These are phyloP conservation scores for Pseudoips prasinana DNA, from an alignment of 2,888 invertebrate genomes.

Conservation along the genomic window DNA sequence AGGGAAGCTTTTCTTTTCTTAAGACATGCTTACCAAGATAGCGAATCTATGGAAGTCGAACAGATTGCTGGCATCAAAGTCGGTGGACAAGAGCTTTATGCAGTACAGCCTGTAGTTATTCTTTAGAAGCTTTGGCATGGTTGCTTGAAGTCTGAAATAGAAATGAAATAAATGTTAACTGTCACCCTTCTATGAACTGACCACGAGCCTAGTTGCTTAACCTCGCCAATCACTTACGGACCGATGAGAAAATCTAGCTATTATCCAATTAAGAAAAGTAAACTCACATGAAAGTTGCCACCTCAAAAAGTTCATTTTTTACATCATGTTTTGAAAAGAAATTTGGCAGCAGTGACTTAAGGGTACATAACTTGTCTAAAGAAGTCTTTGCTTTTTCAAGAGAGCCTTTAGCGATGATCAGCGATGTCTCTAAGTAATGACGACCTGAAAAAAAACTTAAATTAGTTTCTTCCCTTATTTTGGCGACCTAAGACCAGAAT, in stretches of 20 bases:
- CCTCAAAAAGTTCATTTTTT: constrained; percentile 13
- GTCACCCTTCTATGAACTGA: no score
- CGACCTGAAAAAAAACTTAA: constrained; percentile 10
- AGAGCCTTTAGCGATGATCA: constrained; percentile 17
- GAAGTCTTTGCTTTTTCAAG: constrained; percentile 16
- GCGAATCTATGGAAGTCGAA: constrained; percentile 3
- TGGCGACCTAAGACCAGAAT: no score
- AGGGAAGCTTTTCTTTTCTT: no score
- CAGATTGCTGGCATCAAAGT: background rate
- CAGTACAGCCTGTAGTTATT: constrained; percentile 32
- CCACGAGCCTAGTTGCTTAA: no score
- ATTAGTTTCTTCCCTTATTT: no score
- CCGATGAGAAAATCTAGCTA: no score
- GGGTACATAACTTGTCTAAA: constrained; percentile 42
- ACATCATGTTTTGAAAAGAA: constrained; percentile 18
- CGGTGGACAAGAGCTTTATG: constrained; percentile 4
- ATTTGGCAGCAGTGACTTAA: constrained; percentile 34
- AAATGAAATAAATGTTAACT: no score
- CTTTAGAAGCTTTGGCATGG: constrained; percentile 39
- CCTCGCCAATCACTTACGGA: no score
- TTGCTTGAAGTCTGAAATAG: constrained; percentile 26
- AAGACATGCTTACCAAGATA: constrained; percentile 8
- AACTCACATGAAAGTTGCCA: constrained; percentile 16
- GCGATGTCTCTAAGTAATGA: constrained; percentile 8
- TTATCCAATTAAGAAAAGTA: no score